Conservation (phyloP, 2,888 invertebrate genomes). For the Pegoplata infirma region DNA sequence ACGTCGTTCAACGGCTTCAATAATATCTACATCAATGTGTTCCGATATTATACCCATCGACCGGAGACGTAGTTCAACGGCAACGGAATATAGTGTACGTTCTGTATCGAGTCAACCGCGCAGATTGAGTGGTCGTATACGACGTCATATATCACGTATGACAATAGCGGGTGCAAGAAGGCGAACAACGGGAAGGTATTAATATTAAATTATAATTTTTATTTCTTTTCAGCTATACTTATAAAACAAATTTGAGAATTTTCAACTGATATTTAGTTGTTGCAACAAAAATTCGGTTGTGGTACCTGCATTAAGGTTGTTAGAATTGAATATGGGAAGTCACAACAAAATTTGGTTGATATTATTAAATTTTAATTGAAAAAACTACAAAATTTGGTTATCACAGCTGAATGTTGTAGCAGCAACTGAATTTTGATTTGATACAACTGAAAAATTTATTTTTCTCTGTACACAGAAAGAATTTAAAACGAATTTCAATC, state of each 20-base stretch:
- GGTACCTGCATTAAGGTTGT: no score
- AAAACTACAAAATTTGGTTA: no score
- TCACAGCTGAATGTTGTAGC: no score
- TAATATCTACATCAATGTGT: constrained; percentile 76
- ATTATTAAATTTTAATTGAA: no score
- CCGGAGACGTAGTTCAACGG: constrained; percentile 74
- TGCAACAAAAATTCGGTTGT: neutral
- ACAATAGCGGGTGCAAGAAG: constrained; percentile 77
- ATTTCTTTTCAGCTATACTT: no score
- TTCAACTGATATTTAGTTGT: neutral
- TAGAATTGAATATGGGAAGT: neutral
- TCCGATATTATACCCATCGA: constrained; percentile 75
- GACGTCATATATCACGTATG: constrained; percentile 76
- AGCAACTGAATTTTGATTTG: no score
- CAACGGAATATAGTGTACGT: constrained; percentile 74
- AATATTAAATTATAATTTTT: constrained; percentile 30
- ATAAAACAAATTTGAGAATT: neutral
- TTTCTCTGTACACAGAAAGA: no score
- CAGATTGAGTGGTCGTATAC: constrained; percentile 75
- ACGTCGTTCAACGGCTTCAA: constrained; percentile 76
- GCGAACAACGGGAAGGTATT: constrained; percentile 78
- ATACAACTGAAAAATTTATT: no score
- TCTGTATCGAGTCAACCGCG: constrained; percentile 70
- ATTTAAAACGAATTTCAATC: no score
- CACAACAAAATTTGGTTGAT: no score